Base-by-base conservation (phyloP, 2,113 vertebrate species). In the Gambusia holbrooki region DNA sequence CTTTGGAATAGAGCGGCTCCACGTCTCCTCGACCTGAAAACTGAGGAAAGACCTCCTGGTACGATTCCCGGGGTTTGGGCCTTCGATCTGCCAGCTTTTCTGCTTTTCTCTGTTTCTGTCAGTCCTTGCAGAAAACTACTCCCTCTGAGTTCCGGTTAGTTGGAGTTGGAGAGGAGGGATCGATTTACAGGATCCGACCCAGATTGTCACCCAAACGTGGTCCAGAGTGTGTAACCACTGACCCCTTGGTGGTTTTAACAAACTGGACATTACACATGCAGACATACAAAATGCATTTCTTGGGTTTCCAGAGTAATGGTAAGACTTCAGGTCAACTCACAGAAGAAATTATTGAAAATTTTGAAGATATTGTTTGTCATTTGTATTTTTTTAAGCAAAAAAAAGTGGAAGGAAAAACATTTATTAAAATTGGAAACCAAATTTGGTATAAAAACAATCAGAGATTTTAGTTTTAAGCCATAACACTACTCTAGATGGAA, bases 171-270 rank as follows among this genome's bases (percentile, higher is more conserved):
- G 2, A 29, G 30, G 3, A 27, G 32, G 63, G 72, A 80, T 66
- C 19, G 77, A 80, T 71, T 79, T 81, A 80, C 70, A 48, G 74
- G 27, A 65, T 29, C 70, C 66, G 77, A 85, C 87, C 69, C 76
- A 27, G 61, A 82, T 64, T 79, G 85, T 88, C 78, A 83, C 37
- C 71, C 74, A 87, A 80, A 85, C 88, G 82, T 77, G 79, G 82
- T 83, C 81, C 62, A 71, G 78, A 80, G 48, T 76, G 75, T 61
- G 51, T 64, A 77, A 66, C 32, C 40, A 63, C 62, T 61, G 77
- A 74, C 67, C 71, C 79, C 33, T 45, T 3, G 6, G 8, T n/a
- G 9, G 40, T 60, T 66, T 40, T 37, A 45, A 58, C 62, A 32
- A 45, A 71, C 65, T 79, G 73, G 83, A 27, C 61, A 74, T 69